Evolutionary conservation across 1,140 invertebrate genomes (phyloP).

Genomic region (Drosophila nigrodunni): DNA sequence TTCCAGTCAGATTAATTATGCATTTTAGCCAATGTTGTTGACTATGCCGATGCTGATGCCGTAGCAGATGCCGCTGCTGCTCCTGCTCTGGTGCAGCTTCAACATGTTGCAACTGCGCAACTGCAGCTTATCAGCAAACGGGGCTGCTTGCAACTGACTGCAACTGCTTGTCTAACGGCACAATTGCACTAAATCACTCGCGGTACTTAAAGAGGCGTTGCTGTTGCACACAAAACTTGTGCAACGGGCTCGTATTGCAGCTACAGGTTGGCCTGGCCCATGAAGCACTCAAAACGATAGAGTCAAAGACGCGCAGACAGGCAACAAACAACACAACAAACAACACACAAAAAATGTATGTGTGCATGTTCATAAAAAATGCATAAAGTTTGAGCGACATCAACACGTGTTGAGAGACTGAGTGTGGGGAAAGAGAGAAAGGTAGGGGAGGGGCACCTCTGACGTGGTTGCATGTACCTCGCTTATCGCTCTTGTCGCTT

Average conservation of each 20-base stretch:
- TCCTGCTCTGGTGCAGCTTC: neutral
- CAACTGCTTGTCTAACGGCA: conserved; percentile 60
- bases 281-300: conserved; percentile 39
- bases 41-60: conserved; percentile 30
- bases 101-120: conserved; percentile 31
- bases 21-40: conserved; percentile 69
- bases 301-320: conserved; percentile 42
- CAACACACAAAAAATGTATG: conserved; percentile 36
- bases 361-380: conserved; percentile 53
- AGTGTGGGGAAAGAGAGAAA: neutral
- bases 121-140: conserved; percentile 53
- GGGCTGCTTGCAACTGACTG: conserved; percentile 2
- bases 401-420: conserved; percentile 43
- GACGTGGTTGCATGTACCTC: conserved; percentile 3
- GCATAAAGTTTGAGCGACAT: conserved; percentile 55
- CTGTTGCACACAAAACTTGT: conserved; percentile 62
- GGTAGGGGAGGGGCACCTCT: neutral
- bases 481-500: conserved; percentile 45
- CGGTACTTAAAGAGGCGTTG: conserved; percentile 80
- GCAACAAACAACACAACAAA: conserved; percentile 66
- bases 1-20: conserved; percentile 71
- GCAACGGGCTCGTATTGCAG: conserved; percentile 60
- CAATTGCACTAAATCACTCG: conserved; percentile 77
- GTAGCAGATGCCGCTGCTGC: neutral
- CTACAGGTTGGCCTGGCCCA: conserved; percentile 53